Evolutionary conservation across 2,113 vertebrate species (phyloP).

Genomic region (Ciconia stormi): DNA sequence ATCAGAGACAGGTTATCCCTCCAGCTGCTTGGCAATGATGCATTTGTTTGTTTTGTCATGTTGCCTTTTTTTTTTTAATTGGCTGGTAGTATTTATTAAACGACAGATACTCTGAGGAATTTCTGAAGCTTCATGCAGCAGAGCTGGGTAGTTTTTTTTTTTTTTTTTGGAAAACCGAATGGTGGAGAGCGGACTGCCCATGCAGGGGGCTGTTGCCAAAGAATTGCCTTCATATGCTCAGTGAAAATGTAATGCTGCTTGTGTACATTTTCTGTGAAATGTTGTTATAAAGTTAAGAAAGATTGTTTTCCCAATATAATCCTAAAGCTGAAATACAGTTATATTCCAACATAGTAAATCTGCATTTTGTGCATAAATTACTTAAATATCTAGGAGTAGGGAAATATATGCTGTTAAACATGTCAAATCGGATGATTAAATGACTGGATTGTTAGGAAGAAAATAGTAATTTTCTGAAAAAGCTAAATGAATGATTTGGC

Average conservation of each 20-base stretch:
- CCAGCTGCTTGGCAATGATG: neutral
- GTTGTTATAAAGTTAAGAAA: neutral
- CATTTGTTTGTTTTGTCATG: neutral
- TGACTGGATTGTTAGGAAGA: conserved; percentile 36
- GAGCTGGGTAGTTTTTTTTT: neutral
- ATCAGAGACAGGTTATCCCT: neutral
- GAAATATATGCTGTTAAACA: conserved; percentile 46
- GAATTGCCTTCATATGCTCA: neutral
- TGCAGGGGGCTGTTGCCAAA: neutral
- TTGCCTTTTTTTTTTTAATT: neutral
- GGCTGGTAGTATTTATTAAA: neutral
- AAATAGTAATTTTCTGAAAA: conserved; percentile 55
- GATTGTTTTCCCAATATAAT: conserved; percentile 5
- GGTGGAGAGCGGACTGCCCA: neutral
- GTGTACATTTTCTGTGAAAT: neutral
- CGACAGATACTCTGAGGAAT: neutral
- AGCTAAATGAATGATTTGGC: conserved; percentile 33
- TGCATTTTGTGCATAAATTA: conserved; percentile 53
- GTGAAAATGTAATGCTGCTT: neutral
- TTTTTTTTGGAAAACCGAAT: neutral
- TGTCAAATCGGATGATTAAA: conserved; percentile 52
- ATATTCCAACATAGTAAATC: neutral
- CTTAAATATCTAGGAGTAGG: neutral
- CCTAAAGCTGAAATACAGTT: neutral
- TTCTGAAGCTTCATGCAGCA: neutral